These are phyloP conservation scores for Limenitis camilla DNA, from an alignment of 2,888 invertebrate species.

Conservation along the genomic window DNA sequence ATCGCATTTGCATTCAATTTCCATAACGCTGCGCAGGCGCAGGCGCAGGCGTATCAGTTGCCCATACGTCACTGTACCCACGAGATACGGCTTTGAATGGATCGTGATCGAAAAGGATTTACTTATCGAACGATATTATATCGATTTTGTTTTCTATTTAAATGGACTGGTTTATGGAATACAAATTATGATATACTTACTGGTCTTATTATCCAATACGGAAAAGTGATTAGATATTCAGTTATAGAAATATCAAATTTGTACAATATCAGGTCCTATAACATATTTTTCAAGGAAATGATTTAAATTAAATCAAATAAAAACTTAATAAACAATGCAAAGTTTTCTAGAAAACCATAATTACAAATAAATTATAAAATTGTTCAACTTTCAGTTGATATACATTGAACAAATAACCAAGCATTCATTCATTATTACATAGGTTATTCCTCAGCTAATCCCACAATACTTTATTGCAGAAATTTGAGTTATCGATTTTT, in stretches of 20 bases:
- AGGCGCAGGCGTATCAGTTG: conserved; percentile 51
- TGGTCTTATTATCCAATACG: too few species aligned
- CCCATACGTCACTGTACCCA: conserved; percentile 64
- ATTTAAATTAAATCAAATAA: too few species aligned
- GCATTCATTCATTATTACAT: too few species aligned
- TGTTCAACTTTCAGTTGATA: too few species aligned
- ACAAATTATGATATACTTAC: background rate
- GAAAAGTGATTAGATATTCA: too few species aligned
- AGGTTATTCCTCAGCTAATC: background rate
- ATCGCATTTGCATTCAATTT: conserved; percentile 71
- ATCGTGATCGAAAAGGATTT: conserved; percentile 49
- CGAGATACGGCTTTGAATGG: conserved; percentile 42
- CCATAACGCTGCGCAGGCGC: conserved; percentile 47
- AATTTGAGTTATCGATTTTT: conserved; percentile 17
- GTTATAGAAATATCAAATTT: too few species aligned
- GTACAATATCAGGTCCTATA: too few species aligned
- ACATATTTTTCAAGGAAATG: too few species aligned
- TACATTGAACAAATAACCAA: too few species aligned
- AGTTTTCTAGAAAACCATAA: too few species aligned
- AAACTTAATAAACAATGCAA: too few species aligned
- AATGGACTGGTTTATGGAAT: conserved; percentile 3
- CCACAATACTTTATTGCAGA: background rate
- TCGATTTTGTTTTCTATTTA: conserved; percentile 19
- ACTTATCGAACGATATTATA: conserved; percentile 31
- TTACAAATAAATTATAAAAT: too few species aligned